A percentile compares a stretch with the other conserved stretches of the same genome.
These are phyloP conservation scores for Pantala flavescens DNA, from an alignment of 1,140 invertebrate species.

Conservation along the genomic window DNA sequence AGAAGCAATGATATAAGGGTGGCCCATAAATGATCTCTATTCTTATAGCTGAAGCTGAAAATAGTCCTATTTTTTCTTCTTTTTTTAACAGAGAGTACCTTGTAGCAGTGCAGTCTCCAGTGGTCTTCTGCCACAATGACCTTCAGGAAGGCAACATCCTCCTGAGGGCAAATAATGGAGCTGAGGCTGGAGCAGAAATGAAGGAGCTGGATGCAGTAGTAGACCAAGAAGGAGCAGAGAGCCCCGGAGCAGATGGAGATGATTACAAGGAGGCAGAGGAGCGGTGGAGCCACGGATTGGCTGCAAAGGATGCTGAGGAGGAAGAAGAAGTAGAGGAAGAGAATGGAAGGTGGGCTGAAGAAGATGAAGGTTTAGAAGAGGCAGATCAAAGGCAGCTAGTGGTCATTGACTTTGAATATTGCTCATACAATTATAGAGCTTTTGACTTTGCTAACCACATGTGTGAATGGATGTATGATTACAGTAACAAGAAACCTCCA, in stretches of 20 bases:
- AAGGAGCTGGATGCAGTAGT: constrained; percentile 20
- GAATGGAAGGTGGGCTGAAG: neutral
- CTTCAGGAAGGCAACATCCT: constrained; percentile 80
- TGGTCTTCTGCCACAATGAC: constrained; percentile 96
- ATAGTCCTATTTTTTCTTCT: neutral
- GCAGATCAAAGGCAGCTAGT: constrained; percentile 49
- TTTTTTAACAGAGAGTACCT: constrained; percentile 35
- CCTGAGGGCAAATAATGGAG: constrained; percentile 63
- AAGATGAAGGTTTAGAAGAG: constrained; percentile 28
- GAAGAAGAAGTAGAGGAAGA: constrained; percentile 12
- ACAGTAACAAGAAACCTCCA: constrained; percentile 64
- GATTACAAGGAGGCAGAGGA: constrained; percentile 84
- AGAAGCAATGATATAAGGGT: too few relatives aligned
- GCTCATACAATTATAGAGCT: constrained; percentile 84
- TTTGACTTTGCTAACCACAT: constrained; percentile 97
- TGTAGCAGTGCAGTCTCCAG: constrained; percentile 51
- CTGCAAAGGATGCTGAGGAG: constrained; percentile 41
- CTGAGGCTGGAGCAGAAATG: constrained; percentile 66
- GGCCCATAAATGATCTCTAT: too few relatives aligned
- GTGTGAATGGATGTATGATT: constrained; percentile 89
- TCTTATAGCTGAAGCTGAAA: too few relatives aligned
- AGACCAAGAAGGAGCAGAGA: constrained; percentile 23
- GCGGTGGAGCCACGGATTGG: constrained; percentile 86
- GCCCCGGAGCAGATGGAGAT: constrained; percentile 38
- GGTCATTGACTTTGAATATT: constrained; percentile 89